Evolutionary conservation across 2,888 invertebrate species (phyloP).

Genomic region (Leptopilina myrica): DNA sequence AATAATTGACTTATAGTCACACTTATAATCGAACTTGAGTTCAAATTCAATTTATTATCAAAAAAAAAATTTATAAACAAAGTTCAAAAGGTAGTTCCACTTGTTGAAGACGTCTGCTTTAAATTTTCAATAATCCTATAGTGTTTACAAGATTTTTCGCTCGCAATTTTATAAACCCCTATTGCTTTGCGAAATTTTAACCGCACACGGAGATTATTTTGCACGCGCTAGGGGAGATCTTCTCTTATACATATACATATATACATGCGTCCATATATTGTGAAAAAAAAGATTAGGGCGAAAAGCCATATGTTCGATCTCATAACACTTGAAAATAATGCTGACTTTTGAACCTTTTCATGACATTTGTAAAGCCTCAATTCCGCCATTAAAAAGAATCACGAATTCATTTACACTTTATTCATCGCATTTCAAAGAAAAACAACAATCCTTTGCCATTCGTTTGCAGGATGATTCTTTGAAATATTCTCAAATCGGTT

Average conservation of each 20-base stretch:
- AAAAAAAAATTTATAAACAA: too few relatives aligned
- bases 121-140: too few relatives aligned
- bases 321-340: conserved; percentile 57
- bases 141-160: not conserved
- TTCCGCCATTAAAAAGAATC: not conserved
- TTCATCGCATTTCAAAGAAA: too few relatives aligned
- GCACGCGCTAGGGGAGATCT: conserved; percentile 60
- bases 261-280: not conserved
- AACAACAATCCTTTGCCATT: too few relatives aligned
- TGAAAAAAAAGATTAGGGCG: conserved; percentile 46
- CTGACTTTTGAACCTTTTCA: conserved; percentile 9
- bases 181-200: conserved; percentile 53
- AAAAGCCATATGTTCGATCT: conserved; percentile 57
- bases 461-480: too few relatives aligned
- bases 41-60: too few relatives aligned
- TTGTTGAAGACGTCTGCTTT: too few relatives aligned
- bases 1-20: too few relatives aligned
- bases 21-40: too few relatives aligned
- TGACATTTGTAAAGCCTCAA: conserved; percentile 10
- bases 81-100: too few relatives aligned
- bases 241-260: conserved; percentile 23
- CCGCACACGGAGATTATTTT: conserved; percentile 58
- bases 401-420: too few relatives aligned
- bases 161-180: conserved; percentile 39
- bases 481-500: too few relatives aligned